Conservation (phyloP, 1,140 invertebrate species). For the Drosophila pruinosa region DNA sequence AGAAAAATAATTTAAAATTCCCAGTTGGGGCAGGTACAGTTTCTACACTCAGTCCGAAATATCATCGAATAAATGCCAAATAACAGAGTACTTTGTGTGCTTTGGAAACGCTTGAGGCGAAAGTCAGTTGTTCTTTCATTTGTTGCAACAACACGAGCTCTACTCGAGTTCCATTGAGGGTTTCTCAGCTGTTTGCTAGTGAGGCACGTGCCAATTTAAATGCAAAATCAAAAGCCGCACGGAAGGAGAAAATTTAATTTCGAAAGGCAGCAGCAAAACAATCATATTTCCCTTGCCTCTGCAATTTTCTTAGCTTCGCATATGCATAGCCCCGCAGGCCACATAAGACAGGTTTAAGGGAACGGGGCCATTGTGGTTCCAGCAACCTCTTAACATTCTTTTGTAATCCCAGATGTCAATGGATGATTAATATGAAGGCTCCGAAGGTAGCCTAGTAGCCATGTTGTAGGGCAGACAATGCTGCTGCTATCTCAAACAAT, state of each 20-base stretch:
- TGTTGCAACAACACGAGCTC: conserved; percentile 17
- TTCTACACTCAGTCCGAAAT: neutral
- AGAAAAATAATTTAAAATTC: neutral
- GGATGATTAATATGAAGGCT: conserved; percentile 60
- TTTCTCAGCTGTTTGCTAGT: conserved; percentile 40
- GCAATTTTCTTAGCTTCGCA: conserved; percentile 5
- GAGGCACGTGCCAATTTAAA: conserved; percentile 77
- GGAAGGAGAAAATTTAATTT: conserved; percentile 70
- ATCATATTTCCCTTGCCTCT: conserved; percentile 63
- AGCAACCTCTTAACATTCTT: conserved; percentile 52
- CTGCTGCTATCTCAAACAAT: conserved; percentile 6
- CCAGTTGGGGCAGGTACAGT: neutral
- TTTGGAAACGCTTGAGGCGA: conserved; percentile 29
- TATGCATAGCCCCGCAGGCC: conserved; percentile 16
- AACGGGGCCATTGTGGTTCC: neutral
- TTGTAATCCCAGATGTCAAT: conserved; percentile 60
- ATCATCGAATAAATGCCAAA: conserved; percentile 35
- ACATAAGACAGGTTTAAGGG: neutral
- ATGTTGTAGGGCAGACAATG: neutral
- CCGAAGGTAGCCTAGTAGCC: conserved; percentile 11
- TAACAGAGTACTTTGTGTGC: conserved; percentile 23
- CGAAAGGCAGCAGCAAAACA: conserved; percentile 64
- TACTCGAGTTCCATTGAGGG: conserved; percentile 13
- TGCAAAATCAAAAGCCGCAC: conserved; percentile 67
- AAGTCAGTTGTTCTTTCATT: conserved; percentile 39